Base-by-base conservation (phyloP, 2,797 vertebrate genomes). In the Neoniphon sammara region DNA sequence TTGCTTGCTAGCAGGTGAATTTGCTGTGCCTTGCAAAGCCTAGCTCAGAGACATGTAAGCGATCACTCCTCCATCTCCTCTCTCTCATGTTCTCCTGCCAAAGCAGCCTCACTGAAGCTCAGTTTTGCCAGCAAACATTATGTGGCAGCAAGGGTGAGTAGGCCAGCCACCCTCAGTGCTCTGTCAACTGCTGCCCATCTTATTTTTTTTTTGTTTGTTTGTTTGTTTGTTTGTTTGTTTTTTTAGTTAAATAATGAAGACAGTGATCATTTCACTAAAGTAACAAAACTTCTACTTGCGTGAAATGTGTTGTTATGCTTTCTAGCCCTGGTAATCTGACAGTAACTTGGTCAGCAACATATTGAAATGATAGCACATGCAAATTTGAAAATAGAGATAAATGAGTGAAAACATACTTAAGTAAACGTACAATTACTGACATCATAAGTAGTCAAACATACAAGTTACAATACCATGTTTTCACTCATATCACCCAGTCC, bases 1-100 rank as follows among this genome's bases (percentile, higher is more conserved):
- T 69, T 63, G 62, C 60, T 66, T 72, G 23, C 73, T 63, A 61
- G 75, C 64, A 63, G 49, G 64, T 60, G 71, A 61, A 75, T 83
- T 66, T 79, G 55, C 77, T 75, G 58, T 70, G 77, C 49, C 47
- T 77, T 59, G 49, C 46, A 52, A 49, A 50, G 69, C 77, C 60
- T 42, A 63, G 77, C 75, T 74, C 30, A 23, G 80, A 78, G 79
- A 75, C 65, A 66, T 52, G 11, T 59, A 52, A 66, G 56, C 47
- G 59, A 69, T 76, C 61, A 66, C 71, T 53, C 52, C 39, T 47
- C 39, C 34, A 6, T 20, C 18, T 20, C 44, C 12, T 42, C 39
- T 42, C 11, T 8, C 17, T 56, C 42, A 15, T 18, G 20, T 23
- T 21, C 10, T 4, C 17, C 21, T 62, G 30, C 21, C 60, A 70